Evolutionary conservation across 2,113 vertebrate genomes (phyloP).

Genomic region (Gila orcuttii): DNA sequence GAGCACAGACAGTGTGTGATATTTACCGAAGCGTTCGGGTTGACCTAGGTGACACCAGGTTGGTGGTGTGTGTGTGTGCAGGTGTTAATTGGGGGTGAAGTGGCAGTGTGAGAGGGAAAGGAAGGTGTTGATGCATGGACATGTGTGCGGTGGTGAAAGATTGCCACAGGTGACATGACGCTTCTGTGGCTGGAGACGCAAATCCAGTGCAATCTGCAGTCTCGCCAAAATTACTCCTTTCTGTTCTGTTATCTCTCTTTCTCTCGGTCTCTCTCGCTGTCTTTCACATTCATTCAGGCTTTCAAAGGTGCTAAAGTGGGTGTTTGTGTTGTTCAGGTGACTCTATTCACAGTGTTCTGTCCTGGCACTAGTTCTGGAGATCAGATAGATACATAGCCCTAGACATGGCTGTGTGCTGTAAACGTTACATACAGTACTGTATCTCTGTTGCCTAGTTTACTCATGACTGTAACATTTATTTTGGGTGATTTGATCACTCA

Average conservation of each 20-base stretch:
- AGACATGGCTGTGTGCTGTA: neutral
- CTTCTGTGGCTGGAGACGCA: constrained; percentile 64
- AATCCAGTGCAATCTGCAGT: constrained; percentile 33
- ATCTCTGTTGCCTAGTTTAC: too few species aligned
- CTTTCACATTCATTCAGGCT: constrained; percentile 25
- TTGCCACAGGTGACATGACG: constrained; percentile 61
- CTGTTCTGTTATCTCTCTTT: neutral
- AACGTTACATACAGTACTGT: too few species aligned
- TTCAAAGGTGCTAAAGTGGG: constrained; percentile 7
- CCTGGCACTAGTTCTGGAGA: constrained; percentile 71
- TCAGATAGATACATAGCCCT: constrained; percentile 63
- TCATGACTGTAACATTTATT: neutral
- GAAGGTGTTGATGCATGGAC: constrained; percentile 70
- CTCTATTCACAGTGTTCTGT: constrained; percentile 71
- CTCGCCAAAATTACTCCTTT: constrained; percentile 14
- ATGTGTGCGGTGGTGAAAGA: constrained; percentile 60
- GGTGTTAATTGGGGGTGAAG: constrained; percentile 80
- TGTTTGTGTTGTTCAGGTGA: constrained; percentile 70
- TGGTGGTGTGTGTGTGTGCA: constrained; percentile 41
- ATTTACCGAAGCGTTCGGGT: constrained; percentile 71
- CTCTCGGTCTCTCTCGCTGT: neutral
- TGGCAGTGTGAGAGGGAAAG: constrained; percentile 49
- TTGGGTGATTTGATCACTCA: neutral
- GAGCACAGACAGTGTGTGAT: constrained; percentile 70
- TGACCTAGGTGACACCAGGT: constrained; percentile 69